Percentiles rank a stretch among this genome's conserved stretches.
These are phyloP conservation scores for Camponotus pennsylvanicus DNA, from an alignment of 1,140 invertebrate species.

Conservation along the genomic window DNA sequence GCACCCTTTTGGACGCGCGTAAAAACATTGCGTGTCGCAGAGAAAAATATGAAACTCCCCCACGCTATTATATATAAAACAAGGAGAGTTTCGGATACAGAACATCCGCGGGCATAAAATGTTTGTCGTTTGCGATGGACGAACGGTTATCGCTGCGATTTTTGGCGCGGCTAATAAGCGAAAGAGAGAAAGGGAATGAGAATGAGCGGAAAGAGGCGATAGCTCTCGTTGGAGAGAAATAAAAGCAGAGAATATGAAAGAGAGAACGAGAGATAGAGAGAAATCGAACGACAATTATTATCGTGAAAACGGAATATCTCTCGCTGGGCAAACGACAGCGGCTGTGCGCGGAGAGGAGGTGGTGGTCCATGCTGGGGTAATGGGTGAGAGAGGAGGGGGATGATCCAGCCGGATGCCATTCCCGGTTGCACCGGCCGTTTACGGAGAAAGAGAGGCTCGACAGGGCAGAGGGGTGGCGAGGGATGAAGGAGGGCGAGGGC, in stretches of 20 bases:
- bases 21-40: conserved; percentile 61
- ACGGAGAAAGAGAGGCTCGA: conserved; percentile 28
- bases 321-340: conserved; percentile 75
- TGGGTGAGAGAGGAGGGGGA: conserved; percentile 71
- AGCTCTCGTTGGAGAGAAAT: conserved; percentile 59
- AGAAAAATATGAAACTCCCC: conserved; percentile 55
- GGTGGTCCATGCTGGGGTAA: conserved; percentile 55
- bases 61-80: conserved; percentile 39
- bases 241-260: conserved; percentile 36
- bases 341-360: conserved; percentile 25
- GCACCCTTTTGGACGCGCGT: conserved; percentile 66
- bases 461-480: neutral
- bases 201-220: conserved; percentile 47
- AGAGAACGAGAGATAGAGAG: conserved; percentile 68
- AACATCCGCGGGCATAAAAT: conserved; percentile 74
- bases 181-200: conserved; percentile 56
- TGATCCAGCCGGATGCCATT: conserved; percentile 84
- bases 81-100: conserved; percentile 54
- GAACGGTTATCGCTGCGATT: conserved; percentile 77
- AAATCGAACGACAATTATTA: conserved; percentile 86
- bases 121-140: conserved; percentile 73
- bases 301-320: conserved; percentile 86
- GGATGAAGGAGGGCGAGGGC: neutral
- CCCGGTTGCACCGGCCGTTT: conserved; percentile 79
- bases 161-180: conserved; percentile 73